phyloP scores from a whole-genome alignment of 1,140 invertebrate species.

The Drosophila truncata region DNA sequence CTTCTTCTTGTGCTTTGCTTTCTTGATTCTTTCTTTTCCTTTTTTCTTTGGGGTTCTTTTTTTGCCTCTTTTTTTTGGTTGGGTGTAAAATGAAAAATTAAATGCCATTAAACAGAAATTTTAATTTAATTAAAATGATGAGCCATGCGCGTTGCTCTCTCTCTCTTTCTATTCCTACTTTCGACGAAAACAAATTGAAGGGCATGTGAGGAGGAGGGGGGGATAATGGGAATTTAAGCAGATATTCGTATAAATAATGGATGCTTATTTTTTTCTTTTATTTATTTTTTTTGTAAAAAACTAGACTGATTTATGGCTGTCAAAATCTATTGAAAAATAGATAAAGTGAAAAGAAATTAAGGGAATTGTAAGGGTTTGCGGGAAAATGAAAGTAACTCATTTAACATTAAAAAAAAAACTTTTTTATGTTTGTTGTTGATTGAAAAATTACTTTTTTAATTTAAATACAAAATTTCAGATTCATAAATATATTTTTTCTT shows the following conservation, averaged over 20 bases:
- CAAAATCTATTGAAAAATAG: slow-evolving; percentile 15
- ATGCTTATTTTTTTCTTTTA: not conserved
- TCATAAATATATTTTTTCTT: not conserved
- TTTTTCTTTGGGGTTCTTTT: not conserved
- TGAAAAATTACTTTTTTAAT: not conserved
- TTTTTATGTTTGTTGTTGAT: not conserved
- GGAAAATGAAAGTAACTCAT: not conserved
- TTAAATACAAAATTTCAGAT: not conserved
- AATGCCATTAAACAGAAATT: slow-evolving; percentile 52
- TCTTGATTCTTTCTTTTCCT: not conserved
- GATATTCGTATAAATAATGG: slow-evolving; percentile 34
- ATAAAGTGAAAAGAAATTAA: slow-evolving; percentile 10
- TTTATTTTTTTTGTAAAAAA: slow-evolving; percentile 1
- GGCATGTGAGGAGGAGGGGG: not conserved
- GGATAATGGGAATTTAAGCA: slow-evolving; percentile 45
- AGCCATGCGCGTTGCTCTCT: slow-evolving; percentile 14
- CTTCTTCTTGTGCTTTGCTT: not conserved
- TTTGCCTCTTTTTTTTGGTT: not conserved
- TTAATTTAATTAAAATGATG: slow-evolving; percentile 53
- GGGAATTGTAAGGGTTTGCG: not conserved
- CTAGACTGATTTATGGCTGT: slow-evolving; percentile 23
- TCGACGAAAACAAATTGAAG: slow-evolving; percentile 32
- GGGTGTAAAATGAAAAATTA: slow-evolving; percentile 35
- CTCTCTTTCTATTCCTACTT: slow-evolving; percentile 16
- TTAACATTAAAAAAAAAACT: not conserved